Base-by-base conservation (phyloP, 2,113 vertebrate species). In the Ciconia stormi region DNA sequence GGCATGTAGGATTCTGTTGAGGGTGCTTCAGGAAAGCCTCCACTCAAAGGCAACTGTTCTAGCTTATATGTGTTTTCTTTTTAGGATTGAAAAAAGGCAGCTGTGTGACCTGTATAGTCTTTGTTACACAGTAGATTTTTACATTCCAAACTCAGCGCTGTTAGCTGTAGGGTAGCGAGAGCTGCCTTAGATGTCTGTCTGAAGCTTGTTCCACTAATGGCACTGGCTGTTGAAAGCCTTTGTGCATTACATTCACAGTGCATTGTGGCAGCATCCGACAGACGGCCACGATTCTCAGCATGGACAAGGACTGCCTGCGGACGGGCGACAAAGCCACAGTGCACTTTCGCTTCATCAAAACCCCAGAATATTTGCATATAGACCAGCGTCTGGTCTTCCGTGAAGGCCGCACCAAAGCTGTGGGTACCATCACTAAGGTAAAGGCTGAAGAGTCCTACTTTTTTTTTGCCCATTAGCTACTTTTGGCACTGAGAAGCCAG, bases 341-440 rank as follows among this genome's bases (percentile, higher is more conserved):
- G 78, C 99, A 99, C 97, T 99, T 99, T 87, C 99, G 99, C 97
- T 99, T 99, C 98, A 99, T 99, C 97, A 99, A 99, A 98, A 99
- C 99, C 50, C 99, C 99, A 0, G 99, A 99, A 76, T 99, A 99
- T 87, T 98, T 99, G 87, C 99, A 99, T 93, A 98, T 99, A 92
- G 99, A 99, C 96, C 99, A 99, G 98, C 98, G 99, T 59, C 98
- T 99, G 94, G 99, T 99, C 96, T 99, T 99, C 97, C 98, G 99
- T 67, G 99, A 99, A 98, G 99, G 99, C 56, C 99, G 99, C 88
- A 99, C 99, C 89, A 99, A 99, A 96, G 99, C 99, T 18, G 99
- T 99, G 86, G 99, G 99, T 74, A 99, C 99, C 95, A 99, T 99
- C 98, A 99, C 99, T 23, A 99, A 99, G 99, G 99, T 99, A 95